Evolutionary conservation across 2,113 vertebrate species (phyloP).

Genomic region (Dipodomys merriami): DNA sequence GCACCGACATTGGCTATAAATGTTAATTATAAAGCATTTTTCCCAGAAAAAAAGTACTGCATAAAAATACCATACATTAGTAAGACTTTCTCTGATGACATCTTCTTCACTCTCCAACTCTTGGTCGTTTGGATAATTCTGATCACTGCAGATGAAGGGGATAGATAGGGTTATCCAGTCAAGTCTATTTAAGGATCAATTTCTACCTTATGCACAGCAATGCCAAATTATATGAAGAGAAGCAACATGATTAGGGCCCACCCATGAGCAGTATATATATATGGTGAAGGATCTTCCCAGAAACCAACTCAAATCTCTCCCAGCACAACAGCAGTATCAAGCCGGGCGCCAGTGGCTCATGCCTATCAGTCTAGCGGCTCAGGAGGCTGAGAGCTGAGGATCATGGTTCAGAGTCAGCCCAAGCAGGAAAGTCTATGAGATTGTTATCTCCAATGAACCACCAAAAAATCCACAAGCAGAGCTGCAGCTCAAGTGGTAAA

Average conservation of each 20-base stretch:
- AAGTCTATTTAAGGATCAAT: neutral
- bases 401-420: neutral
- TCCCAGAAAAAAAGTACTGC: neutral
- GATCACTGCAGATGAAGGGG: conserved; percentile 69
- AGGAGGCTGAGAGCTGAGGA: neutral
- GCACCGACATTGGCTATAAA: neutral
- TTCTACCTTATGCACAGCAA: neutral
- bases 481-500: too few relatives aligned
- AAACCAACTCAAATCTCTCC: too few relatives aligned
- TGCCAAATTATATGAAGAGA: neutral
- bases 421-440: neutral
- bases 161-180: neutral
- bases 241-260: neutral
- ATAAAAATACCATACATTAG: conserved; percentile 86
- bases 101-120: conserved; percentile 86
- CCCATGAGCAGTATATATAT: neutral
- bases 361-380: too few relatives aligned
- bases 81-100: conserved; percentile 87
- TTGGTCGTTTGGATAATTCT: conserved; percentile 72
- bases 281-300: too few relatives aligned
- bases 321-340: too few relatives aligned
- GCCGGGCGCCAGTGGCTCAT: too few relatives aligned
- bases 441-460: too few relatives aligned
- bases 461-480: too few relatives aligned
- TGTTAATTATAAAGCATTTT: conserved; percentile 18